Evolutionary conservation across 1,140 invertebrate species (phyloP).

Genomic region (Fopius arisanus): DNA sequence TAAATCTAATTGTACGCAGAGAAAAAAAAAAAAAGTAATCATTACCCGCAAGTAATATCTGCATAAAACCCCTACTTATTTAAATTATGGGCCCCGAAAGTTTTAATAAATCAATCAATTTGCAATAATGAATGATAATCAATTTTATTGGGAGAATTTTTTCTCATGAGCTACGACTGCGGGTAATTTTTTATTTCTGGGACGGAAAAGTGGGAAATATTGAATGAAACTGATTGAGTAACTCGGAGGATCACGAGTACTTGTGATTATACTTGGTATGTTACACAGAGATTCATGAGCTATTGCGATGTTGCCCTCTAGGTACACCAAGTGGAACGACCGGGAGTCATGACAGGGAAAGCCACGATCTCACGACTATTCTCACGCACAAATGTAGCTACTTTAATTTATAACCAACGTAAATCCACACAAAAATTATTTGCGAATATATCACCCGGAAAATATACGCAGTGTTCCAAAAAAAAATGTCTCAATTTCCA

Average conservation of each 20-base stretch:
- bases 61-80: too few species aligned
- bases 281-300: background rate
- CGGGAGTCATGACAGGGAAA: conserved; percentile 14
- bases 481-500: too few species aligned
- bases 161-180: too few species aligned
- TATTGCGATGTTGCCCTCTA: conserved; percentile 10
- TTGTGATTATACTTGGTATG: background rate
- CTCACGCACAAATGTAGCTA: background rate
- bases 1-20: too few species aligned
- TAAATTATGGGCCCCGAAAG: too few species aligned
- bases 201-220: background rate
- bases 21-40: too few species aligned
- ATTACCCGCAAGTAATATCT: too few species aligned
- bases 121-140: too few species aligned
- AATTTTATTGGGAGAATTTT: too few species aligned
- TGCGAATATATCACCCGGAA: background rate
- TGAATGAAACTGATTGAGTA: background rate
- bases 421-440: background rate
- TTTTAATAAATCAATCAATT: too few species aligned
- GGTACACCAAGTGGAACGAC: conserved; percentile 10
- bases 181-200: background rate
- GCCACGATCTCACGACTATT: conserved; percentile 6
- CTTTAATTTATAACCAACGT: background rate
- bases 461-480: background rate
- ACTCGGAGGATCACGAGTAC: background rate